Percentiles rank a stretch among this genome's conserved stretches.
Conservation (phyloP, 2,113 vertebrate species). For the Paralichthys olivaceus region DNA sequence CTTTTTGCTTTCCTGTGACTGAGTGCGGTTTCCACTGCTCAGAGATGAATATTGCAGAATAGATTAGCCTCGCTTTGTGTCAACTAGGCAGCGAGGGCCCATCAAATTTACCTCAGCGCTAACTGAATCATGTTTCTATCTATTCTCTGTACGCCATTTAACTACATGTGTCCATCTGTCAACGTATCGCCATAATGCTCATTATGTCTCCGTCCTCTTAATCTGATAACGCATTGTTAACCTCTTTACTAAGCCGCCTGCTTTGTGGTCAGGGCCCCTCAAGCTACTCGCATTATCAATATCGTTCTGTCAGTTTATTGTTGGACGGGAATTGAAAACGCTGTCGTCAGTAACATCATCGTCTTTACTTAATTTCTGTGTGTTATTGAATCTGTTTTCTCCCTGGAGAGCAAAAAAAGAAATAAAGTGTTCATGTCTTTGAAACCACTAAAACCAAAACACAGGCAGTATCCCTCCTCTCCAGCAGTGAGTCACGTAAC, state of each 20-base stretch:
- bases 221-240: constrained; percentile 46
- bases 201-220: constrained; percentile 19
- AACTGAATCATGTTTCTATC: constrained; percentile 36
- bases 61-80: constrained; percentile 52
- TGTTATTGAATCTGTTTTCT: constrained; percentile 40
- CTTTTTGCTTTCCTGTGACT: constrained; percentile 50
- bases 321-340: constrained; percentile 44
- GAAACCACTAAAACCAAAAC: constrained; percentile 77
- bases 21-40: constrained; percentile 30
- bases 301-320: constrained; percentile 42
- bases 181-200: neutral
- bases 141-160: constrained; percentile 35
- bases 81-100: constrained; percentile 41
- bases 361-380: constrained; percentile 44
- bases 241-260: constrained; percentile 61
- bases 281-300: constrained; percentile 57
- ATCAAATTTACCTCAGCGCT: constrained; percentile 64
- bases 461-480: constrained; percentile 80
- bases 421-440: constrained; percentile 78
- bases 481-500: constrained; percentile 73
- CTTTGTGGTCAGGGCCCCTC: constrained; percentile 75
- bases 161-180: constrained; percentile 30
- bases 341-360: constrained; percentile 45
- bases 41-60: constrained; percentile 43
- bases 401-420: constrained; percentile 58